These are phyloP conservation scores for Trialeurodes vaporariorum DNA, from an alignment of 1,140 invertebrate genomes.

Conservation along the genomic window DNA sequence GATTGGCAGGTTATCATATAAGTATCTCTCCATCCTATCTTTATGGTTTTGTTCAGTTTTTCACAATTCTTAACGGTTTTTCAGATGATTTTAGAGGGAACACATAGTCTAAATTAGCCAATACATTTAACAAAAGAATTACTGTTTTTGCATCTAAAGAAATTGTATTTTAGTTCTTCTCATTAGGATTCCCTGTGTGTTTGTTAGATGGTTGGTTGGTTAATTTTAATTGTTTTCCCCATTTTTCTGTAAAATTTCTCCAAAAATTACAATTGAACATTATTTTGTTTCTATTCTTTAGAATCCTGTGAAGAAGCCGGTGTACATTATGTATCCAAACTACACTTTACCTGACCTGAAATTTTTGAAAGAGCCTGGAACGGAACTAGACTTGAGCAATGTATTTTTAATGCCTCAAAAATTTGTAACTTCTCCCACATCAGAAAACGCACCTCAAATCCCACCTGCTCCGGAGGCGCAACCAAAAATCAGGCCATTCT, in stretches of 20 bases:
- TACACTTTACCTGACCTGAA: slow-evolving; percentile 79
- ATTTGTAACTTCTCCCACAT: slow-evolving; percentile 25
- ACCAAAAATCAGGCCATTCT: slow-evolving; percentile 53
- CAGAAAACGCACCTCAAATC: slow-evolving; percentile 9
- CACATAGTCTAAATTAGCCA: too few relatives aligned
- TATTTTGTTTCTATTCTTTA: neutral
- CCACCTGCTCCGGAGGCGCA: neutral
- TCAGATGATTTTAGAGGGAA: too few relatives aligned
- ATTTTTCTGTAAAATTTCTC: neutral
- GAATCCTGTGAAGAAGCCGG: slow-evolving; percentile 46
- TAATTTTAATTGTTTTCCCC: slow-evolving; percentile 3
- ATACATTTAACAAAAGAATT: too few relatives aligned
- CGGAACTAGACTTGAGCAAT: slow-evolving; percentile 43
- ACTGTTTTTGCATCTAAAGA: too few relatives aligned
- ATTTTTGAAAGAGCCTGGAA: slow-evolving; percentile 51
- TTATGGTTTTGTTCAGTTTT: too few relatives aligned
- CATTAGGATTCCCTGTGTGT: too few relatives aligned
- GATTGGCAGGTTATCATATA: too few relatives aligned
- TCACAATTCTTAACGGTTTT: too few relatives aligned
- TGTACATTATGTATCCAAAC: slow-evolving; percentile 84
- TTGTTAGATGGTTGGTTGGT: neutral
- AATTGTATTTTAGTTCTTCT: too few relatives aligned
- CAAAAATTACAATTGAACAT: neutral
- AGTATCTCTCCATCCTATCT: too few relatives aligned
- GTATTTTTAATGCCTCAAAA: slow-evolving; percentile 43